Base-by-base conservation (phyloP, 2,888 invertebrate species). In the Diadegma fenestrale region DNA sequence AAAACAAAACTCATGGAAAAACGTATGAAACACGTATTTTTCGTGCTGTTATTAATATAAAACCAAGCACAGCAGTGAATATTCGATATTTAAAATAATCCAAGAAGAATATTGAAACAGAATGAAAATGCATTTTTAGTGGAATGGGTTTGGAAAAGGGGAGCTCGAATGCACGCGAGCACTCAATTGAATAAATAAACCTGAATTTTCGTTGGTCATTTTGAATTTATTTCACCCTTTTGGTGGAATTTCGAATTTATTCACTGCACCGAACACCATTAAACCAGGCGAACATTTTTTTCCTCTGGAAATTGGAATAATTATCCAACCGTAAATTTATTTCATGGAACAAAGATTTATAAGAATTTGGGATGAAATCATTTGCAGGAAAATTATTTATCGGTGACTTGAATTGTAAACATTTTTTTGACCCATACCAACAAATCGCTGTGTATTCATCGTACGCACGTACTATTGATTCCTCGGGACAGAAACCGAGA, bases 261-360 rank as follows among this genome's bases (percentile, higher is more conserved):
- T 14, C 58, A 26, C 14, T 14, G 26, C 58, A 26, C 26, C 26
- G 58, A 58, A 5, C 26, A 26, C 26, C 26, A 58, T 58, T 22
- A 14, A 58, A 58, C 58, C 26, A 58, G 26, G 26, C 26, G 26
- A 58, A 22, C 14, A 58, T 58, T 26, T 26, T 37, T 26, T 8
- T n/a, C n/a, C 58, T 58, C 19, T 26, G 26, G 14, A 58, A 26
- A 26, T 58, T 58, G 58, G 26, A 26, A 26, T 14, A 58, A 26
- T 58, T 26, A 14, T 58, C 26, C 58, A 58, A 58, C 26, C 58
- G 26, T 58, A 26, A 58, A 58, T 26, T 58, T 58, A 58, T 58
- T 58, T 26, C 26, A 58, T 58, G 58, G 58, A 12, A 58, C 58
- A 26, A 5, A 14, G 22, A 12, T 26, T 12, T 14, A 26, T 26